Conservation (phyloP, 2,888 invertebrate species). For the Endotricha flammealis region DNA sequence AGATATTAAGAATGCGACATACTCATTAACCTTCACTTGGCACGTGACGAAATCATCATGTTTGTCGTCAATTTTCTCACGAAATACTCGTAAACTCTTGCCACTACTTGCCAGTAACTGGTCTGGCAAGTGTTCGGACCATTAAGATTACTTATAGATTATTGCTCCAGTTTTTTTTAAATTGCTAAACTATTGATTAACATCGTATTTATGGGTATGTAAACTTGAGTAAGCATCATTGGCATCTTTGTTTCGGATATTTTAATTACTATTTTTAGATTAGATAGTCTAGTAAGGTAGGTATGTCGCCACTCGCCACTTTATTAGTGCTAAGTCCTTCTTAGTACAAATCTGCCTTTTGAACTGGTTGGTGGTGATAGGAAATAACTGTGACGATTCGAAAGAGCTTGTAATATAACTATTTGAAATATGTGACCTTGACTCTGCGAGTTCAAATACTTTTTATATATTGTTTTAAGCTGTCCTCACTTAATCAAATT, state of each 20-base stretch:
- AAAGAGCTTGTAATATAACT: too few species aligned
- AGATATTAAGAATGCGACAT: constrained; percentile 1
- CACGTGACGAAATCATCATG: constrained; percentile 7
- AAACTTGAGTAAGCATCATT: constrained; percentile 21
- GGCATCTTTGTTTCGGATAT: constrained; percentile 9
- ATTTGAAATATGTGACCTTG: too few species aligned
- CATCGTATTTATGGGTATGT: constrained; percentile 21
- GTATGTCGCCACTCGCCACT: too few species aligned
- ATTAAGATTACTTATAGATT: constrained; percentile 20
- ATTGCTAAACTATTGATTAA: constrained; percentile 34
- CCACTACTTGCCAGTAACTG: constrained; percentile 21
- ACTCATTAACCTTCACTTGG: constrained; percentile 9
- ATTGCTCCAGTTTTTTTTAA: constrained; percentile 35
- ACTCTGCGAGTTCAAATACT: too few species aligned
- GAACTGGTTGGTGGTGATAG: too few species aligned
- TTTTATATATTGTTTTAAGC: too few species aligned
- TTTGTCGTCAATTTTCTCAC: constrained; percentile 11
- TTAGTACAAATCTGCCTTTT: too few species aligned
- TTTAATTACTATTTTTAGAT: constrained; percentile 3
- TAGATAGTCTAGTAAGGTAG: too few species aligned
- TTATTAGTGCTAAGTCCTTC: too few species aligned
- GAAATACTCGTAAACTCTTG: constrained; percentile 11
- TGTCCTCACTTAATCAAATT: too few species aligned
- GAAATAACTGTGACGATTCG: too few species aligned
- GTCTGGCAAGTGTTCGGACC: constrained; percentile 28